Conservation (phyloP, 2,888 invertebrate species). For the Aquatica leii region DNA sequence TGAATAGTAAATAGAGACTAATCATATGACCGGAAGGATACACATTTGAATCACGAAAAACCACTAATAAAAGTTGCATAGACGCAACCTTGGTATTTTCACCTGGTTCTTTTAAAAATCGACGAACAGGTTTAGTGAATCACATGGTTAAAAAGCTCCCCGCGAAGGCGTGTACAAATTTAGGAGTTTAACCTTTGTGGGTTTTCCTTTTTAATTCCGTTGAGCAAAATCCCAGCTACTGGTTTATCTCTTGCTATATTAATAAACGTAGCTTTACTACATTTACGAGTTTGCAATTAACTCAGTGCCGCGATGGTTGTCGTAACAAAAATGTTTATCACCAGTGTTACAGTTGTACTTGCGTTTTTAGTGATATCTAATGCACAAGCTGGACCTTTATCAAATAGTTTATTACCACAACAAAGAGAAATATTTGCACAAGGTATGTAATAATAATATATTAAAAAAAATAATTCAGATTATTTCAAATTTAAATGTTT, state of each 20-base stretch:
- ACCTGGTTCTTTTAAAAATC: constrained; percentile 16
- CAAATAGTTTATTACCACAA: not conserved
- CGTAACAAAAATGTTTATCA: not conserved
- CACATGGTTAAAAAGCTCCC: constrained; percentile 9
- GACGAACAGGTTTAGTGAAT: constrained; percentile 19
- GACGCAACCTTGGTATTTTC: constrained; percentile 21
- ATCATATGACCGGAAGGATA: constrained; percentile 18
- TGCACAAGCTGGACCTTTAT: not conserved
- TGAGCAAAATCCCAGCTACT: constrained; percentile 16
- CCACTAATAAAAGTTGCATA: constrained; percentile 10
- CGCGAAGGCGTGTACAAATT: not conserved
- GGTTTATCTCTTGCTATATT: constrained; percentile 7
- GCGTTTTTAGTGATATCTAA: not conserved
- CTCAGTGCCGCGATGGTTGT: not conserved
- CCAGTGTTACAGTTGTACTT: not conserved
- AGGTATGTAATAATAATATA: not conserved
- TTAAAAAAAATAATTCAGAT: not conserved
- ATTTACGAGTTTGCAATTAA: not conserved
- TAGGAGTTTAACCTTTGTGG: constrained; percentile 15
- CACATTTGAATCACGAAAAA: constrained; percentile 17
- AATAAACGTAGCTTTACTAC: not conserved
- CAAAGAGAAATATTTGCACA: not conserved
- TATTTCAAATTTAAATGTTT: not conserved
- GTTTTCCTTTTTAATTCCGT: constrained; percentile 10
- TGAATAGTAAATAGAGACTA: not conserved